Evolutionary conservation across 2,888 invertebrate genomes (phyloP), one percentile per base, ranked within the genome.

Genomic region (Sthenelais limicola): DNA sequence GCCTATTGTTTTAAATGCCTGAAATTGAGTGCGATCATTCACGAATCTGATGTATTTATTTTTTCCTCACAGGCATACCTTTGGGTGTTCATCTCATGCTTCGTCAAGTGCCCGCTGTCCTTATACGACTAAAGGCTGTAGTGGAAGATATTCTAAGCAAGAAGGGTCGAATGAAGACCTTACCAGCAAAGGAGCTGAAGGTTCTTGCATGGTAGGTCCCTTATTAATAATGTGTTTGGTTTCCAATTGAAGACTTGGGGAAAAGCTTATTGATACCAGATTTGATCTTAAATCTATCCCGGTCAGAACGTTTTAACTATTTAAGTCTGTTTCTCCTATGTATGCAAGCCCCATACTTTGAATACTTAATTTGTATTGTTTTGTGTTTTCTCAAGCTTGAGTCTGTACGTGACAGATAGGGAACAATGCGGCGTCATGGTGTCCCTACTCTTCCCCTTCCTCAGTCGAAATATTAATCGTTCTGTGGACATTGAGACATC

Each of bases 41-140:
- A 43, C 12, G 43, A 43, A 15, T 12, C 43, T 43, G 12, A 43
- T 43, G 24, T 5, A 7, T 51, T 12, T 51, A 5, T 21, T 51
- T 21, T 24, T 51, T 51, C 5, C 12, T 62, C 43, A 9, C 24
- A 62, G 62, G 51, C 21, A 18, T 51, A 18, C 68, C 68, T 1
- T 56, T 43, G 21, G 94, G 94, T 0, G 93, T 93, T 73, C 90
- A 90, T 75, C 91, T 96, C 71, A 86, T 97, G 3, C 87, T 93
- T 54, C 93, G 94, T 0, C 92, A 94, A 82, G 91, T 95, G 33
- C 89, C 91, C 3, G 89, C 89, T 67, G 91, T 97, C 76, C 88
- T 97, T 49, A 74, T 79, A 24, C 81, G 85, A 71, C 77, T 85
- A 24, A 78, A 82, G 68, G 74, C 58, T 9, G 78, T 80, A 38